These are phyloP conservation scores for Nebria ingens DNA, from an alignment of 1,140 invertebrate genomes.

Conservation along the genomic window DNA sequence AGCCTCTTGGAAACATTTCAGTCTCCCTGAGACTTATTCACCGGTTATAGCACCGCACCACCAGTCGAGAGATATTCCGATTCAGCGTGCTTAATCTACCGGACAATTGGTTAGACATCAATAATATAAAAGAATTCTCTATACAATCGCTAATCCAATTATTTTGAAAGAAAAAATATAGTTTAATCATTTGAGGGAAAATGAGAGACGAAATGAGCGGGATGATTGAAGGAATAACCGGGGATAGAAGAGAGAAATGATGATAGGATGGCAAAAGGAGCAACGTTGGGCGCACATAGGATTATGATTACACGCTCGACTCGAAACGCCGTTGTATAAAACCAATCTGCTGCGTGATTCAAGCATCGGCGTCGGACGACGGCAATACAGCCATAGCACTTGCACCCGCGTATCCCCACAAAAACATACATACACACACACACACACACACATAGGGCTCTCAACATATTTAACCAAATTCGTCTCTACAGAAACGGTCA, in stretches of 20 bases:
- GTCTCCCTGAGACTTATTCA: constrained; percentile 22
- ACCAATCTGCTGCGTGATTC: constrained; percentile 29
- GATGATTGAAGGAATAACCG: too few relatives aligned
- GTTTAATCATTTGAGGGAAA: constrained; percentile 10
- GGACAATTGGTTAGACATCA: constrained; percentile 22
- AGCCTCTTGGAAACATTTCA: constrained; percentile 23
- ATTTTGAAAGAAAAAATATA: constrained; percentile 16
- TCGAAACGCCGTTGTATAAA: constrained; percentile 21
- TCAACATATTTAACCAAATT: neutral
- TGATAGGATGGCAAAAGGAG: constrained; percentile 14
- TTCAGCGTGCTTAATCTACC: constrained; percentile 24
- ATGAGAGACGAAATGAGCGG: neutral
- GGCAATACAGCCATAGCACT: neutral
- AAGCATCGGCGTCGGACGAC: neutral
- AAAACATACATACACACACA: too few relatives aligned
- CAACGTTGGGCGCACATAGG: constrained; percentile 14
- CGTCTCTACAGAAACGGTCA: neutral
- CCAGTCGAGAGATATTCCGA: constrained; percentile 13
- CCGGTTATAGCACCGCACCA: constrained; percentile 3
- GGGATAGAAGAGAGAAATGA: constrained; percentile 11
- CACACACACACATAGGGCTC: too few relatives aligned
- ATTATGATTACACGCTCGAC: constrained; percentile 25
- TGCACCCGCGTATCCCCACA: too few relatives aligned
- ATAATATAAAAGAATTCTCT: constrained; percentile 15
- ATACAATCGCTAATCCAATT: constrained; percentile 24